phyloP scores from a whole-genome alignment of 2,888 invertebrate genomes.

The Amitus sp. region DNA sequence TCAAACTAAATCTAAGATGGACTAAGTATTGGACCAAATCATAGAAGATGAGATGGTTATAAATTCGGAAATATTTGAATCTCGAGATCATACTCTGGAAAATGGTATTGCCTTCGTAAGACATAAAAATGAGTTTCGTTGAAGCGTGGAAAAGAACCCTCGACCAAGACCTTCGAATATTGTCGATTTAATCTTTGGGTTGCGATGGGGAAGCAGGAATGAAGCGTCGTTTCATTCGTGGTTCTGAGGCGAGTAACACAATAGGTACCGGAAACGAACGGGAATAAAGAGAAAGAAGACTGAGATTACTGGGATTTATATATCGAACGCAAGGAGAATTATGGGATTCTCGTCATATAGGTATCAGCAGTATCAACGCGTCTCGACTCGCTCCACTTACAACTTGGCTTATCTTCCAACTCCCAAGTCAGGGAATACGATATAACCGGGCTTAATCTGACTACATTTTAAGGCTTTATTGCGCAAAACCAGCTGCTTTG shows the following conservation, averaged over 20 bases:
- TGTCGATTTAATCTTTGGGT: background rate
- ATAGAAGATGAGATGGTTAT: too few species aligned
- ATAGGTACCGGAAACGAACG: conserved; percentile 17
- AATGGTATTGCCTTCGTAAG: too few species aligned
- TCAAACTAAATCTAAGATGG: too few species aligned
- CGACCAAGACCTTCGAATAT: background rate
- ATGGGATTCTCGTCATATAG: conserved; percentile 27
- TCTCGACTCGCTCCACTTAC: conserved; percentile 19
- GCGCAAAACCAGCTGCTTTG: conserved; percentile 1
- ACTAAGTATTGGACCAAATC: too few species aligned
- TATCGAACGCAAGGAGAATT: conserved; percentile 30
- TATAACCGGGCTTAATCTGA: conserved; percentile 20
- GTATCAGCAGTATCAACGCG: conserved; percentile 10
- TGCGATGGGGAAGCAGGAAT: conserved; percentile 7
- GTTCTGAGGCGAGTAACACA: conserved; percentile 8
- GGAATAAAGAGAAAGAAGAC: conserved; percentile 26
- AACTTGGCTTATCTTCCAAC: conserved; percentile 22
- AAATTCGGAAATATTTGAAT: too few species aligned
- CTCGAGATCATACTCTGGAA: too few species aligned
- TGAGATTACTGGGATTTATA: conserved; percentile 23
- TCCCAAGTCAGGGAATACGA: conserved; percentile 15
- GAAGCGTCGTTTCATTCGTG: conserved; percentile 9
- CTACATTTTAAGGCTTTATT: conserved; percentile 29
- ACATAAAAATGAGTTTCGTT: too few species aligned
- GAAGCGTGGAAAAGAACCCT: background rate